Percentiles rank a stretch among this genome's conserved stretches.
phyloP scores from a whole-genome alignment of 2,888 invertebrate species.

The Acrocera orbiculus region DNA sequence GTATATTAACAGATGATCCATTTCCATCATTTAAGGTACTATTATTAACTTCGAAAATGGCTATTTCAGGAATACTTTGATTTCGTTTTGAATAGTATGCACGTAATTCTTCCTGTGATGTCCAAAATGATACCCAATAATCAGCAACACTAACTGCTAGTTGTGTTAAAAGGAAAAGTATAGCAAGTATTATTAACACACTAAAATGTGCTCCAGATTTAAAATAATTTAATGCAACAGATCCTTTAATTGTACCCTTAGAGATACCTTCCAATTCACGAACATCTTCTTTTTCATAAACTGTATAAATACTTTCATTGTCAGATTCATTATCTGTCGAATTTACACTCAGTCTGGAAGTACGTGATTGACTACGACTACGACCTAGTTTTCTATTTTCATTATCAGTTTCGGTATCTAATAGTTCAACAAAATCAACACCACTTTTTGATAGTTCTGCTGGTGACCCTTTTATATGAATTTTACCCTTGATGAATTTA shows the following conservation, averaged over 20 bases:
- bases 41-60: neutral
- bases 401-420: conserved; percentile 27
- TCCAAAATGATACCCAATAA: conserved; percentile 52
- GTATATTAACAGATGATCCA: neutral
- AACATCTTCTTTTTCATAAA: conserved; percentile 13
- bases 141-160: conserved; percentile 44
- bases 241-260: conserved; percentile 30
- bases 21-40: neutral
- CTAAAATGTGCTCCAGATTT: conserved; percentile 34
- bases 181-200: conserved; percentile 28
- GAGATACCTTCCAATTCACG: conserved; percentile 27
- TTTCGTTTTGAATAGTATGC: conserved; percentile 4
- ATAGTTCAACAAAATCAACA: conserved; percentile 35
- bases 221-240: conserved; percentile 33
- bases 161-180: conserved; percentile 38
- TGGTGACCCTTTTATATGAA: conserved; percentile 34
- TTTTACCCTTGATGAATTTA: conserved; percentile 26
- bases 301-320: conserved; percentile 15
- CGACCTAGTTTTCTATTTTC: conserved; percentile 13
- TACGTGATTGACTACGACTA: neutral
- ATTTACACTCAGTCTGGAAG: conserved; percentile 4
- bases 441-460: conserved; percentile 30
- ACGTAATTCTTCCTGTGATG: conserved; percentile 18
- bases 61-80: neutral
- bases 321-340: conserved; percentile 15